A percentile compares a stretch with the other conserved stretches of the same genome.
phyloP scores from a whole-genome alignment of 2,113 vertebrate genomes.

The Neogale vison region DNA sequence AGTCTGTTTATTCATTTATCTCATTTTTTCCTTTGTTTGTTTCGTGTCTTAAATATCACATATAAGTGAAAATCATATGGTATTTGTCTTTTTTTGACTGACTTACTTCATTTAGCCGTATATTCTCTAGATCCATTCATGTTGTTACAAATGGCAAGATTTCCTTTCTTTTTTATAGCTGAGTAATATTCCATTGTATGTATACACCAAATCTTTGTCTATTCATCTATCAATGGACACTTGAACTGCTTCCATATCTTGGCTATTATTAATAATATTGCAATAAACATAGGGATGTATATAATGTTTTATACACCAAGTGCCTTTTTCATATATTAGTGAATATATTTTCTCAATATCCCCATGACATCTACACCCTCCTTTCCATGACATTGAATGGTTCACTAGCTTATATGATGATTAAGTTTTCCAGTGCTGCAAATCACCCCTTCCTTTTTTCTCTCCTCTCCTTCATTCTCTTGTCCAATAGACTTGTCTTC shows the following conservation, averaged over 20 bases:
- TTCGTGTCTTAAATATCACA: not conserved
- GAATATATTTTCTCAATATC: not conserved
- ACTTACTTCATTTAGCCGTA: not conserved
- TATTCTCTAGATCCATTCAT: not conserved
- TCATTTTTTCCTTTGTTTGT: not conserved
- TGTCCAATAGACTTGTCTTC: not conserved
- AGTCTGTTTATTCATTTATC: not conserved
- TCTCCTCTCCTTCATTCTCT: not conserved
- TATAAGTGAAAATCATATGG: not conserved
- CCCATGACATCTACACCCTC: not conserved
- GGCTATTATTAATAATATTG: not conserved
- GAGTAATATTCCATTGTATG: not conserved
- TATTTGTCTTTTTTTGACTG: not conserved
- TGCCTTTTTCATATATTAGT: not conserved
- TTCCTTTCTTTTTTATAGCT: not conserved
- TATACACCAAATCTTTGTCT: not conserved
- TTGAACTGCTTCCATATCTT: not conserved
- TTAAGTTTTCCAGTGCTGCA: not conserved
- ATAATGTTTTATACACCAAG: not conserved
- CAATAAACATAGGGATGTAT: not conserved
- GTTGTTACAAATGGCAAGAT: not conserved
- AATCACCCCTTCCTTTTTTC: not conserved
- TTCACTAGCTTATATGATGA: not conserved
- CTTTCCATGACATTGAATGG: not conserved
- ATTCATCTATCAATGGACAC: not conserved